Base-by-base conservation (phyloP, 1,140 invertebrate species). In the Papilio dardanus region DNA sequence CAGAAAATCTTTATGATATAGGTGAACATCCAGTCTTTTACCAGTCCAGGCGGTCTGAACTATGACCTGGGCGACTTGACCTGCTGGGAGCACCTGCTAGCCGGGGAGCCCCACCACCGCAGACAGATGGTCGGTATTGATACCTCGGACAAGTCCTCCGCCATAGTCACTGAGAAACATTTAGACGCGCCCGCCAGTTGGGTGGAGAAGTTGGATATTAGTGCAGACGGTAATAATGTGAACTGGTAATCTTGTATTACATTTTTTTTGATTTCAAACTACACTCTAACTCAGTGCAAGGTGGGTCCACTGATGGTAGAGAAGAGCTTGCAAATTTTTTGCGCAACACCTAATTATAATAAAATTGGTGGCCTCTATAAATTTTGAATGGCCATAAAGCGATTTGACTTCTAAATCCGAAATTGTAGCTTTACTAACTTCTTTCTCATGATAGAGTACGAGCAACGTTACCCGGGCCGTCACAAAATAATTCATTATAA, bases 171-270 rank as follows among this genome's bases (percentile, higher is more conserved):
- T 3, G 95, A 96, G 79, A 97, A 97, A 86, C 96, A 97, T 90
- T 90, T 98, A 24, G 96, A 97, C 79, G 96, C 97, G 94, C 97
- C 97, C 0, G 87, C 93, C 12, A 96, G 97, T 37, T 98, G 97
- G 96, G 96, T 97, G 5, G 93, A 95, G 68, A 94, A 95, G 54
- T 94, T 98, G 7, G 92, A 95, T 67, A 95, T 98, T 24, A 92
- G 95, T 0, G 91, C 94, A 78, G 92, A 95, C 85, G 95, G 96
- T 97, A 80, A 46, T 35, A 46, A 19, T 46, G 3, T 14, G 2
- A 14, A 62, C 24, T 30, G 14, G 12, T 62, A 14, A 30, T 62
- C 31, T 16, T 31, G 31, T 8, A 37, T 12, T 37, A 37, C 8
- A 8, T 37, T 8, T 37, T 12, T 2, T 12, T 37, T 3, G 35